These are phyloP conservation scores for Tetramorium alpestre DNA, from an alignment of 1,140 invertebrate species.

Conservation along the genomic window DNA sequence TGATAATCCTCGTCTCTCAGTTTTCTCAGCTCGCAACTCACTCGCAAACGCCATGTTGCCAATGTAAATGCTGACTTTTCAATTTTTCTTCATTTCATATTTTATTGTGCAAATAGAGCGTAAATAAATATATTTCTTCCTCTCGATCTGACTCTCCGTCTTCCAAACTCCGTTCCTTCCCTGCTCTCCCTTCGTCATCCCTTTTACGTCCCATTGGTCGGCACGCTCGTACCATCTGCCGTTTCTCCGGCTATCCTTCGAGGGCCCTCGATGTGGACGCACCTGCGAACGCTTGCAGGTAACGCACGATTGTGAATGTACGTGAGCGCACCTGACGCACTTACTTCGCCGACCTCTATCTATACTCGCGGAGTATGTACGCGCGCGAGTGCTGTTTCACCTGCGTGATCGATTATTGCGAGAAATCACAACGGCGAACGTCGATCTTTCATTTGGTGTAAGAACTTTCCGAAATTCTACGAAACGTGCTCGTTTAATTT, in stretches of 20 bases:
- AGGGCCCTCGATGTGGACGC: conserved; percentile 39
- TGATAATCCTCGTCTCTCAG: background rate
- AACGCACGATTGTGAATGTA: conserved; percentile 25
- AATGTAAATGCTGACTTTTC: background rate
- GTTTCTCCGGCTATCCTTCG: conserved; percentile 45
- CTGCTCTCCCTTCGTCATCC: conserved; percentile 4
- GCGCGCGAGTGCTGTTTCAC: conserved; percentile 10
- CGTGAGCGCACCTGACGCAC: conserved; percentile 45
- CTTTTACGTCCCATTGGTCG: conserved; percentile 3
- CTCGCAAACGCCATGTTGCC: background rate
- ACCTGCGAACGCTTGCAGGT: conserved; percentile 32
- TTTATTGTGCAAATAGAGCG: background rate
- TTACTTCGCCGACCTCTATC: conserved; percentile 51
- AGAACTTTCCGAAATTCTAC: background rate
- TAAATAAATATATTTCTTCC: background rate
- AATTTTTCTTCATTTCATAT: background rate
- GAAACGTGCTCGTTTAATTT: background rate
- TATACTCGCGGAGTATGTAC: background rate
- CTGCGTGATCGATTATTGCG: conserved; percentile 35
- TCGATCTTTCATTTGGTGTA: background rate
- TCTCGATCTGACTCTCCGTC: background rate
- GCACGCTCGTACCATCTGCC: conserved; percentile 53
- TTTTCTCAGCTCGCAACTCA: background rate
- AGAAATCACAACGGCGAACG: conserved; percentile 17
- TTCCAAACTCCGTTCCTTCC: background rate